Evolutionary conservation across 2,888 invertebrate genomes (phyloP), one percentile per base, ranked within the genome.

Genomic region (Xestia sexstrigata): DNA sequence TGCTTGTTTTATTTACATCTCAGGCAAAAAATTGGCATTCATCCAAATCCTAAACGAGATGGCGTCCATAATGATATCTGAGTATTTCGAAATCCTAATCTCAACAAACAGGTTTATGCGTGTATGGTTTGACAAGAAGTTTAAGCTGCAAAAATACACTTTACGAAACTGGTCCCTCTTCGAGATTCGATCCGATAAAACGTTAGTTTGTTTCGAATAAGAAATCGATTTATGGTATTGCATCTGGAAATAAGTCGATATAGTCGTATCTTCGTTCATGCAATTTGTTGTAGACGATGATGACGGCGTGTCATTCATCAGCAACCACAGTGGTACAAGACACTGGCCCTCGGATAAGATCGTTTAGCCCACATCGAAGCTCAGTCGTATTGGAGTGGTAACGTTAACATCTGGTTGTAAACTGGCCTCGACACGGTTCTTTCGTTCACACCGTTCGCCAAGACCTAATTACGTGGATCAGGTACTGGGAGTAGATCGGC

Each of bases 1-100:
- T 88, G 89, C 91, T 90, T 91, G 92, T 92, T 95, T 94, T 94
- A 95, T 95, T 95, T 94, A 94, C 95, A 95, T 91, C 91, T 80
- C 91, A 79, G 87, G 88, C 89, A 93, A 95, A 95, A 95, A 94
- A 92, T 95, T 96, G 96, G 96, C 96, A 92, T 82, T 73, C 85
- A 73, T 93, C 95, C 95, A 93, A 93, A 91, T 89, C 87, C 82
- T 89, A 88, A 88, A 88, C 91, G 89, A 87, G 89, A 90, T 86
- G 87, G 90, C 88, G 89, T 88, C 89, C 88, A 88, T 88, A 90
- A 89, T 89, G 89, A 91, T 92, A 92, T 91, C 90, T 89, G 84
- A 79, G 84, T 88, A 89, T 91, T 91, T 92, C 89, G 89, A 92
- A 92, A 92, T 91, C 89, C 90, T 91, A 92, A 93, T 92, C 90